phyloP scores from a whole-genome alignment of 2,797 vertebrate genomes.

The Graptemys geographica region DNA sequence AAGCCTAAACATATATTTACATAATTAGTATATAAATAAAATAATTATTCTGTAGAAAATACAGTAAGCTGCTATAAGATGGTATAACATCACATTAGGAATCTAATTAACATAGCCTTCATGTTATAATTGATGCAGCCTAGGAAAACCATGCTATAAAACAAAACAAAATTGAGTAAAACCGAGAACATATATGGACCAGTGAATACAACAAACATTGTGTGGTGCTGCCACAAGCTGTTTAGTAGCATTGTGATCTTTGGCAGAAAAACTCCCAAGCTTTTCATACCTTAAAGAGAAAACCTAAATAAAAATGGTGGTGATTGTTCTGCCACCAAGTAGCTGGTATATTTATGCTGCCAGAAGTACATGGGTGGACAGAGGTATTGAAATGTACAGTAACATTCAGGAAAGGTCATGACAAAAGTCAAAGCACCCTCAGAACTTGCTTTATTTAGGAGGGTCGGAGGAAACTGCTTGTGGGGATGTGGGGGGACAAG shows the following conservation, averaged over 20 bases:
- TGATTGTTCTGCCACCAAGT: not conserved
- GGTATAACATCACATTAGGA: not conserved
- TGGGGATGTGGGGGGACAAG: no score
- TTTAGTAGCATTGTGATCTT: not conserved
- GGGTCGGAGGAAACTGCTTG: no score
- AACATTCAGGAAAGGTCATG: not conserved
- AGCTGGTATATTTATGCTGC: not conserved
- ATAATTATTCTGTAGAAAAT: not conserved
- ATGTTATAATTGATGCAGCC: not conserved
- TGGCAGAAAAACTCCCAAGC: not conserved
- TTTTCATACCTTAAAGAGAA: not conserved
- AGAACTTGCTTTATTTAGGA: no score
- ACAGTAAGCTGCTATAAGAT: not conserved
- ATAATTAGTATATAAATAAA: not conserved
- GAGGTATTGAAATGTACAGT: not conserved
- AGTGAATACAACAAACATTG: accelerated
- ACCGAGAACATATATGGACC: not conserved
- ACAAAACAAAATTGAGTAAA: accelerated
- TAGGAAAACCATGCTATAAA: not conserved
- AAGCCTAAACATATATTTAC: not conserved
- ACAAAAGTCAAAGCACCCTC: no score
- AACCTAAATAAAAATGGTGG: not conserved
- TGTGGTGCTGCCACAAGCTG: accelerated
- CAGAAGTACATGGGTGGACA: not conserved
- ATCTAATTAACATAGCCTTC: accelerated